Percentiles rank a stretch among this genome's conserved stretches.
These are phyloP conservation scores for Microctenopoma lineatum DNA, from an alignment of 2,797 vertebrate genomes.

Conservation along the genomic window DNA sequence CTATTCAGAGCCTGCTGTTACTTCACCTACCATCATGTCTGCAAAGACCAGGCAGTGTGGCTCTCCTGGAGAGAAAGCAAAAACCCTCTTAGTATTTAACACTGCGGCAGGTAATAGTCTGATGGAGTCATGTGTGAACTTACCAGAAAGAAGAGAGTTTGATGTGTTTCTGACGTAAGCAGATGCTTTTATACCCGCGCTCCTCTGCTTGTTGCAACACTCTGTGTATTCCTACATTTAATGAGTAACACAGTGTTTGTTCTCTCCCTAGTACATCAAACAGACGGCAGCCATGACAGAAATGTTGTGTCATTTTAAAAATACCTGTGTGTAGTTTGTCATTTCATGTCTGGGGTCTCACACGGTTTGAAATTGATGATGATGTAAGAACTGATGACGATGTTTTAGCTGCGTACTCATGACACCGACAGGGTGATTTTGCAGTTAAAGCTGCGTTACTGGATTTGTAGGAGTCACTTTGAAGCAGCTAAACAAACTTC, in stretches of 20 bases:
- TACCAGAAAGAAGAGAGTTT: not conserved
- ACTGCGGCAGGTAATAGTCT: not conserved
- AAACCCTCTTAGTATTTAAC: not conserved
- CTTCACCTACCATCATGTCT: conserved; percentile 41
- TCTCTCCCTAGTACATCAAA: not conserved
- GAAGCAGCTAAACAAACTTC: not conserved
- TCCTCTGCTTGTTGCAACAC: conserved; percentile 13
- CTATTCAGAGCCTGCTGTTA: too few relatives aligned
- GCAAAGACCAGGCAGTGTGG: not conserved
- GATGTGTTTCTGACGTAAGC: not conserved
- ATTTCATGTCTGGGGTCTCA: too few relatives aligned
- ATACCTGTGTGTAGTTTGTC: not conserved
- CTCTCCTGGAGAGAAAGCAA: conserved; percentile 1
- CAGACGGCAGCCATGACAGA: not conserved
- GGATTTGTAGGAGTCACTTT: not conserved
- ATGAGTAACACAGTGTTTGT: conserved; percentile 9
- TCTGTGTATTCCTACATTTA: not conserved
- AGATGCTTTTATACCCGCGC: conserved; percentile 20
- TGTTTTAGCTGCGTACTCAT: not conserved
- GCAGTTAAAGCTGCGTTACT: not conserved
- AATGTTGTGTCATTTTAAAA: not conserved
- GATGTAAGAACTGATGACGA: too few relatives aligned
- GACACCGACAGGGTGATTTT: not conserved
- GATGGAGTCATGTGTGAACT: not conserved
- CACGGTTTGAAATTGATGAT: too few relatives aligned